phyloP scores from a whole-genome alignment of 2,888 invertebrate genomes.

The Megamerina dolium region DNA sequence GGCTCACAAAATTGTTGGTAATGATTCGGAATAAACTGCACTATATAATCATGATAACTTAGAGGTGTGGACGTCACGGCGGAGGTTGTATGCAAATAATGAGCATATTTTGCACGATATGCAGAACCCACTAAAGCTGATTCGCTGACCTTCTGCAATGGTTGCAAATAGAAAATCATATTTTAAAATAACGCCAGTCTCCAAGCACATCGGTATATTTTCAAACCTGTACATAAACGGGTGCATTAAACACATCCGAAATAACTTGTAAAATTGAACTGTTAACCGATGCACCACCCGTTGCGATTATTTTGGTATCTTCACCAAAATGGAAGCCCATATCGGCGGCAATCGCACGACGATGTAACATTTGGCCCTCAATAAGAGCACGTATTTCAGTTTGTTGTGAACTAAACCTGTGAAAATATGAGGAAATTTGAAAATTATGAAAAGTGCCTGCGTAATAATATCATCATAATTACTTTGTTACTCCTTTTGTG shows the following conservation, averaged over 20 bases:
- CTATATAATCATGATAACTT: conserved; percentile 41
- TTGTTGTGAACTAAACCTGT: conserved; percentile 53
- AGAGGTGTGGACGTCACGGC: conserved; percentile 10
- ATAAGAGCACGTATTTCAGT: conserved; percentile 83
- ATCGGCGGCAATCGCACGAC: conserved; percentile 73
- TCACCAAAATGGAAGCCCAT: conserved; percentile 67
- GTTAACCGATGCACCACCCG: conserved; percentile 90
- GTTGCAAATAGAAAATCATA: conserved; percentile 8
- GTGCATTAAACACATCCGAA: conserved; percentile 86
- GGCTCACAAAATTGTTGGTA: conserved; percentile 63
- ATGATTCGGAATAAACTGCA: conserved; percentile 38
- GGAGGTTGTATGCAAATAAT: conserved; percentile 33
- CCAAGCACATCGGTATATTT: neutral
- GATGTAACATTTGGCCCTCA: conserved; percentile 88
- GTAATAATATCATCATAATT: neutral
- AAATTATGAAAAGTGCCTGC: conserved; percentile 40
- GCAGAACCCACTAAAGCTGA: conserved; percentile 84
- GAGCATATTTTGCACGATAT: conserved; percentile 61
- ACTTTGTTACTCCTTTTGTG: conserved; percentile 40
- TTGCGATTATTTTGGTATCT: conserved; percentile 74
- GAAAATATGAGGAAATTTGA: conserved; percentile 2
- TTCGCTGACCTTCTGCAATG: conserved; percentile 66
- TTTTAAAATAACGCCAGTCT: neutral
- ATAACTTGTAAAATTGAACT: conserved; percentile 80
- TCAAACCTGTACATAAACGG: conserved; percentile 76